These are phyloP conservation scores for Tiaroga cobitis DNA, from an alignment of 2,797 vertebrate genomes.

Conservation along the genomic window DNA sequence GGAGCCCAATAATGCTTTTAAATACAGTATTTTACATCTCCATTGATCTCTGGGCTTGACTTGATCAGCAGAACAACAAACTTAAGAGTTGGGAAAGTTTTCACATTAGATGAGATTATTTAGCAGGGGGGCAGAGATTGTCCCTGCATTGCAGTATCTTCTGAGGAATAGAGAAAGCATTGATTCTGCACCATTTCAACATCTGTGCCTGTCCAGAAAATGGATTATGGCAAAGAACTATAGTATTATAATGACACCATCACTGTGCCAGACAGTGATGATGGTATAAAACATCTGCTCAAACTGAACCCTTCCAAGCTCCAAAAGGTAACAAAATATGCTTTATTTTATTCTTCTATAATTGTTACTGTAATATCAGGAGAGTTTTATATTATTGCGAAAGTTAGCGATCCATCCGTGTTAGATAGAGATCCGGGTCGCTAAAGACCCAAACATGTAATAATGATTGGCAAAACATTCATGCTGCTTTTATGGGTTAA, in stretches of 20 bases:
- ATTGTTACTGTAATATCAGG: no score
- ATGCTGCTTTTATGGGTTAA: no score
- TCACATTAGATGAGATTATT: conserved; percentile 28
- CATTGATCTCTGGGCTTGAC: conserved; percentile 55
- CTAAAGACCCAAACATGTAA: no score
- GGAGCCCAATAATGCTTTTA: conserved; percentile 57
- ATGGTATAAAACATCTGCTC: no score
- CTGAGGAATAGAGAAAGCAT: not conserved
- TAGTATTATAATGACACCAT: not conserved
- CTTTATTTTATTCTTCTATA: no score
- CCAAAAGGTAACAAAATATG: no score
- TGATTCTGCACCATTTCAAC: conserved; percentile 6
- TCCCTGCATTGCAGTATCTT: conserved; percentile 35
- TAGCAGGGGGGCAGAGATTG: not conserved
- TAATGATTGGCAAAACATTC: no score
- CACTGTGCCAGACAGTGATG: not conserved
- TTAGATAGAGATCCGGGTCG: no score
- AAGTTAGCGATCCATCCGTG: no score
- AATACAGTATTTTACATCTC: conserved; percentile 61
- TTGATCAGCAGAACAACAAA: conserved; percentile 52
- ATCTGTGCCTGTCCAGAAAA: conserved; percentile 7
- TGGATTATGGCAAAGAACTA: not conserved
- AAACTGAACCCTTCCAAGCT: no score
- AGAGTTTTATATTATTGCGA: no score
- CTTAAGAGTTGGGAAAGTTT: conserved; percentile 53